Conservation (phyloP, 1,140 invertebrate genomes). For the Brachionus calyciflorus region DNA sequence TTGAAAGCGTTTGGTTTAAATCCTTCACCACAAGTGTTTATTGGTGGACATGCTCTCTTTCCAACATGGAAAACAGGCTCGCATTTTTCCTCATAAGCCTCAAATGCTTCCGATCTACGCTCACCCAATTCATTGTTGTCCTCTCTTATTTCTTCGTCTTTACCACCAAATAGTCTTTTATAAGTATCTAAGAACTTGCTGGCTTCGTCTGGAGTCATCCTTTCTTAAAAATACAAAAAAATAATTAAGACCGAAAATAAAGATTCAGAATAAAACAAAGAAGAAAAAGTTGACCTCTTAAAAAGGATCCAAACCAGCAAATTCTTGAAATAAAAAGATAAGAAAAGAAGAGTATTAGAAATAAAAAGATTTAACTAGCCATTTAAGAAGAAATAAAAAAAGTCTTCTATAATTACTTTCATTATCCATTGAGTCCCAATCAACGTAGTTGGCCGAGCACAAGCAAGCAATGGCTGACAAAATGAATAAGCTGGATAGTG, state of each 20-base stretch:
- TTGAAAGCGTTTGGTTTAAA: slow-evolving; percentile 35
- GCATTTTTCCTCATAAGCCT: slow-evolving; percentile 30
- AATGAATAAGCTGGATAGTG: neutral
- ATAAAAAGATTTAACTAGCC: neutral
- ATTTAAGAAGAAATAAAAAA: neutral
- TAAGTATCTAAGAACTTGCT: slow-evolving; percentile 40
- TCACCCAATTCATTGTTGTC: slow-evolving; percentile 39
- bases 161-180: slow-evolving; percentile 28
- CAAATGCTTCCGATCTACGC: slow-evolving; percentile 14
- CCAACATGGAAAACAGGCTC: slow-evolving; percentile 5
- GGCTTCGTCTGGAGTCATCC: slow-evolving; percentile 22
- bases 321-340: slow-evolving; percentile 13
- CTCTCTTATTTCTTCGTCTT: slow-evolving; percentile 29
- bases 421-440: neutral
- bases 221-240: slow-evolving; percentile 39
- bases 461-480: neutral
- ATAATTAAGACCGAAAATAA: neutral
- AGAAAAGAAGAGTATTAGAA: neutral
- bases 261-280: neutral
- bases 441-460: neutral
- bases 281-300: neutral
- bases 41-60: slow-evolving; percentile 36
- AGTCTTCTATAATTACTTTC: neutral
- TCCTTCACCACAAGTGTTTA: neutral
- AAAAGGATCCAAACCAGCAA: slow-evolving; percentile 19